These are phyloP conservation scores for Pteropus rufus DNA, from an alignment of 2,797 vertebrate species.

Conservation along the genomic window DNA sequence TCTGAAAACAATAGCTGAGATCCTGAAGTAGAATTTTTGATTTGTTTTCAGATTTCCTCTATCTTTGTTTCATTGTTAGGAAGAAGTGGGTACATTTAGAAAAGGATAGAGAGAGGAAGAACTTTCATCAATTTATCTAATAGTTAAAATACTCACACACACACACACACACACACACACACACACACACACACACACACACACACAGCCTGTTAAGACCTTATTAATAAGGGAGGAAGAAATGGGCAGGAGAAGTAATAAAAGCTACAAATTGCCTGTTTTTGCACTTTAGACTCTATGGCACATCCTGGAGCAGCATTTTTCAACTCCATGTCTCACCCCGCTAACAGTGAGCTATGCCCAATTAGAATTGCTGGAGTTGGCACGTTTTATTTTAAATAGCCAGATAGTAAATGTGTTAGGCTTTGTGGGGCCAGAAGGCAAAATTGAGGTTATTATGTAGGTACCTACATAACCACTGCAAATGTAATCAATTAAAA, in stretches of 20 bases:
- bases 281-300: background rate
- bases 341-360: background rate
- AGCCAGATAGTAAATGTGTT: background rate
- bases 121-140: background rate
- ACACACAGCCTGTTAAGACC: too few species aligned
- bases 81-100: background rate
- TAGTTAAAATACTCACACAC: background rate
- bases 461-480: background rate
- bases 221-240: background rate
- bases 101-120: background rate
- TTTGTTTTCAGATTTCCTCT: conserved; percentile 2
- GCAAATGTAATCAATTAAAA: background rate
- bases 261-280: background rate
- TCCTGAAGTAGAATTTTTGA: background rate
- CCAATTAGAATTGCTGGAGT: background rate
- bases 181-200: background rate
- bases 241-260: background rate
- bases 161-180: accelerated
- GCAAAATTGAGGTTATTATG: background rate
- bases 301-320: background rate
- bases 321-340: background rate
- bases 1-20: background rate
- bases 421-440: background rate
- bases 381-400: background rate
- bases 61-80: background rate